These are phyloP conservation scores for Etheostoma spectabile DNA, from an alignment of 2,113 vertebrate species.

Conservation along the genomic window DNA sequence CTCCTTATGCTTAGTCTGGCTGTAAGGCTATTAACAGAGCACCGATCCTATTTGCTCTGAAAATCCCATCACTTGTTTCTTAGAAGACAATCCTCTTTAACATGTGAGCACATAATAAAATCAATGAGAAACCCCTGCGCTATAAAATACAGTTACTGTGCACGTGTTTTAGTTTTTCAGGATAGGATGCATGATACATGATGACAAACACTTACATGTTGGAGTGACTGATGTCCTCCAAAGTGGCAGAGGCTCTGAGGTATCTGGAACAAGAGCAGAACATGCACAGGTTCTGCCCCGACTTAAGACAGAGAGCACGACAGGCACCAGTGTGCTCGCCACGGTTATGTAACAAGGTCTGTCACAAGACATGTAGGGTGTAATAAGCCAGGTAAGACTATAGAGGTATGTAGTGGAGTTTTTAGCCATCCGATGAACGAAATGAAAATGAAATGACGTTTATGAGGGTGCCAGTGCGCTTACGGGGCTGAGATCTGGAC, in stretches of 20 bases:
- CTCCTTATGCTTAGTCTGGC: constrained; percentile 64
- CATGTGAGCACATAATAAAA: constrained; percentile 24
- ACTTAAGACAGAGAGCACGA: constrained; percentile 12
- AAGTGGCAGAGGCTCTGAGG: constrained; percentile 87
- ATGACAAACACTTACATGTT: constrained; percentile 82
- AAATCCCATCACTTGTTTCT: constrained; percentile 78
- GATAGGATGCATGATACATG: background rate
- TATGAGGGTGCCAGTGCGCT: constrained; percentile 70
- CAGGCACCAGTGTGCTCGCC: constrained; percentile 27
- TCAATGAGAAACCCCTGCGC: background rate
- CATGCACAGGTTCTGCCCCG: constrained; percentile 22
- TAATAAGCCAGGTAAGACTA: constrained; percentile 17
- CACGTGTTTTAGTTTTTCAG: background rate
- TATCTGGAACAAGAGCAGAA: constrained; percentile 82
- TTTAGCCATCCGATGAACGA: background rate
- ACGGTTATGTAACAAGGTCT: constrained; percentile 57
- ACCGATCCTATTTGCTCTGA: constrained; percentile 69
- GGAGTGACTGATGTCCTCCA: constrained; percentile 90
- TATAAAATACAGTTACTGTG: background rate
- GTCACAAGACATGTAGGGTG: background rate
- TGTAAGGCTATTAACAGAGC: constrained; percentile 72
- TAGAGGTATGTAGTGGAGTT: background rate
- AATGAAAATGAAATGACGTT: background rate
- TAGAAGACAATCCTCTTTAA: constrained; percentile 37
- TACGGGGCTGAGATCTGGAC: constrained; percentile 93